These are phyloP conservation scores for Coregonus clupeaformis DNA, from an alignment of 2,113 vertebrate species.

Conservation along the genomic window DNA sequence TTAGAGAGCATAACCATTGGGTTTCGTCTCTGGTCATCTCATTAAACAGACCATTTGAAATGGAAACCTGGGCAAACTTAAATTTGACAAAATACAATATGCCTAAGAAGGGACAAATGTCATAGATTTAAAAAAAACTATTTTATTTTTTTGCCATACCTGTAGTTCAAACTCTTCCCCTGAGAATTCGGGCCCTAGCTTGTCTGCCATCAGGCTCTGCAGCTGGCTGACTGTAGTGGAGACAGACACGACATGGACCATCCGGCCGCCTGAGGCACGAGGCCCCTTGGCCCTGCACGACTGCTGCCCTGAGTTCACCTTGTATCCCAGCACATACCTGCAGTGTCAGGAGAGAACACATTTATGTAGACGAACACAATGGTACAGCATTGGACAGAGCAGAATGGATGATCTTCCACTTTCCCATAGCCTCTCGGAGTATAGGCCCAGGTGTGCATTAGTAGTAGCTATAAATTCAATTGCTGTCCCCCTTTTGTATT, in stretches of 20 bases:
- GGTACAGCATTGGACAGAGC: no score
- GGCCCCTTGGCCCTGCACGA: conserved; percentile 75
- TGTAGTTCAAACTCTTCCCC: conserved; percentile 81
- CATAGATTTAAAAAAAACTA: no score
- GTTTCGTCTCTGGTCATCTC: conserved; percentile 5
- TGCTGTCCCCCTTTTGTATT: background rate
- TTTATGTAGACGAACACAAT: no score
- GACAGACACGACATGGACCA: conserved; percentile 84
- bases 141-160: conserved; percentile 63
- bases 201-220: conserved; percentile 79
- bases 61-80: background rate
- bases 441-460: no score
- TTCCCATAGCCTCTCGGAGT: no score
- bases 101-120: no score
- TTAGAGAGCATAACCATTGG: background rate
- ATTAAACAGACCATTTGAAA: conserved; percentile 5
- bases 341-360: background rate
- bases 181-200: conserved; percentile 73
- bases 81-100: background rate
- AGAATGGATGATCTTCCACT: no score
- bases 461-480: background rate
- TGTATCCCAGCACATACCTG: conserved; percentile 91
- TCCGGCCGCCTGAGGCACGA: conserved; percentile 68
- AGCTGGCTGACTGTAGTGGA: conserved; percentile 75
- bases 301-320: conserved; percentile 79